Percentiles rank a stretch among this genome's conserved stretches.
phyloP scores from a whole-genome alignment of 1,140 invertebrate species.

The Oedothorax gibbosus region DNA sequence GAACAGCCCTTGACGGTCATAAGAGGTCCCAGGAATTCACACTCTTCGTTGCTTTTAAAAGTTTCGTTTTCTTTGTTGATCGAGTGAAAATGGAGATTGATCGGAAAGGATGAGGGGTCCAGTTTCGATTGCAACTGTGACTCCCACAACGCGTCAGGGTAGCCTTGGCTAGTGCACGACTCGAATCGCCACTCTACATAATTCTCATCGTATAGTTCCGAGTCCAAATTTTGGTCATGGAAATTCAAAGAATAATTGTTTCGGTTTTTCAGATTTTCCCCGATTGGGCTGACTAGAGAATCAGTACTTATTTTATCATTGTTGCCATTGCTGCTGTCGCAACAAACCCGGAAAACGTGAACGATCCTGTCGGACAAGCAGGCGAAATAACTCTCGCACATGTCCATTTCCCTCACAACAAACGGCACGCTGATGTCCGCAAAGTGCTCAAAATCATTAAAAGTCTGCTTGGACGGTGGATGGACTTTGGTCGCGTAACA shows the following conservation, averaged over 20 bases:
- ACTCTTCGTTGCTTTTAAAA: slow-evolving; percentile 6
- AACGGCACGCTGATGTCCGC: slow-evolving; percentile 71
- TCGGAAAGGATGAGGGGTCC: slow-evolving; percentile 62
- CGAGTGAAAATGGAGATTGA: slow-evolving; percentile 61
- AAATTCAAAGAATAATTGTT: background rate
- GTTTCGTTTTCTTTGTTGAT: slow-evolving; percentile 57
- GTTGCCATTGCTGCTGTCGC: slow-evolving; percentile 15
- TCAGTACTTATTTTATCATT: background rate
- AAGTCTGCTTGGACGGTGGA: slow-evolving; percentile 75
- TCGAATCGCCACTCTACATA: slow-evolving; percentile 62
- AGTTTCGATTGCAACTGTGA: slow-evolving; percentile 38
- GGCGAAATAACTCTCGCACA: slow-evolving; percentile 75
- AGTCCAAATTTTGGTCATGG: slow-evolving; percentile 14
- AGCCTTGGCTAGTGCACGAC: slow-evolving; percentile 25
- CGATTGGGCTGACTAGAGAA: background rate
- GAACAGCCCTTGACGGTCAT: slow-evolving; percentile 36
- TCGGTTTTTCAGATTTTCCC: too few species aligned
- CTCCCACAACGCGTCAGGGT: slow-evolving; percentile 27
- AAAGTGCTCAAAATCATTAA: slow-evolving; percentile 76
- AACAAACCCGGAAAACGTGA: slow-evolving; percentile 68
- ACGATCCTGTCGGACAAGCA: slow-evolving; percentile 70
- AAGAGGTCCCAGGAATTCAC: slow-evolving; percentile 54
- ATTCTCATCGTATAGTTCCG: slow-evolving; percentile 52
- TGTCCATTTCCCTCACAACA: slow-evolving; percentile 70
- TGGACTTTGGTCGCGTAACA: slow-evolving; percentile 75